Conservation (phyloP, 2,797 vertebrate genomes). For the Kryptopterus vitreolus region DNA sequence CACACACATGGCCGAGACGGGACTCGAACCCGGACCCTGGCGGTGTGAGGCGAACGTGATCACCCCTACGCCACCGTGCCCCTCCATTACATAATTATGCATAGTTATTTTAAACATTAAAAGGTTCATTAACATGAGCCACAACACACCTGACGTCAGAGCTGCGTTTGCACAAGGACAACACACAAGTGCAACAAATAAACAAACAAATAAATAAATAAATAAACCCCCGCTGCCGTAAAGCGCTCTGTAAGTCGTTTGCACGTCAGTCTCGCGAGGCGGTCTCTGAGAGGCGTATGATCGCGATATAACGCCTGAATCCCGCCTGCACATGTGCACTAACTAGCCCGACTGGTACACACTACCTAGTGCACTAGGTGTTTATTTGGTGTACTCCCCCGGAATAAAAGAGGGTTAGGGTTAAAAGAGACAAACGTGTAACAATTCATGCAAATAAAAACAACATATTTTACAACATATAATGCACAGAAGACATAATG, state of each 20-base stretch:
- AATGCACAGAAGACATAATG: too few species aligned
- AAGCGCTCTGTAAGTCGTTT: slow-evolving; percentile 40
- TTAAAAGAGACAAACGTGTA: too few species aligned
- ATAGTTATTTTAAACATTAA: too few species aligned
- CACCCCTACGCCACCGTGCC: too few species aligned
- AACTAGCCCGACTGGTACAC: not conserved
- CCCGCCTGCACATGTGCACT: not conserved
- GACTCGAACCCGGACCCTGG: too few species aligned
- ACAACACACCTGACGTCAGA: not conserved
- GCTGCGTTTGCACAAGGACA: slow-evolving; percentile 40
- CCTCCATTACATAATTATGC: too few species aligned
- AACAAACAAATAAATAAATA: too few species aligned
- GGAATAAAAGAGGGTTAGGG: too few species aligned
- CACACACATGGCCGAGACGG: too few species aligned
- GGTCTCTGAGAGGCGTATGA: not conserved
- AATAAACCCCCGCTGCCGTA: not conserved
- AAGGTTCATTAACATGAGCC: not conserved
- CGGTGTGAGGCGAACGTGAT: too few species aligned
- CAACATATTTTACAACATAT: not conserved
- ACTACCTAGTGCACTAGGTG: not conserved
- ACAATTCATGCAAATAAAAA: too few species aligned
- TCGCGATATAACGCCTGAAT: not conserved
- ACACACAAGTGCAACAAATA: not conserved
- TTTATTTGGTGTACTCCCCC: not conserved
- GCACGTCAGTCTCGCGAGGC: slow-evolving; percentile 35